Evolutionary conservation across 1,140 invertebrate species (phyloP), one percentile per base, ranked within the genome.

Genomic region (Brachionus plicatilis): DNA sequence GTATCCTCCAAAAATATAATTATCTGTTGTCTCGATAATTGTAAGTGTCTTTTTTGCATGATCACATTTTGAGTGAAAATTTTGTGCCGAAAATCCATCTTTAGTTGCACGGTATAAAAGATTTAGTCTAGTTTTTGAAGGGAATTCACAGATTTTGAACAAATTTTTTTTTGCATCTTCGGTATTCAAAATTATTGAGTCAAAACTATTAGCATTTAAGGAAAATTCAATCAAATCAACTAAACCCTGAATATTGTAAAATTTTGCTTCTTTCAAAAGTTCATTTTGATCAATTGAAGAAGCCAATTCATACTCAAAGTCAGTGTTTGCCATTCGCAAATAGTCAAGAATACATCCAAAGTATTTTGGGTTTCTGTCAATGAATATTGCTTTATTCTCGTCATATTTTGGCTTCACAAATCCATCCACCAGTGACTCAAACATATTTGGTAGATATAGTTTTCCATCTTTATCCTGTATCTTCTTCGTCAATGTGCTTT

Each of bases 11-110:
- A 72, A 72, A 72, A 72, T 72, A 20, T 41, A 72, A 41, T 43
- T 43, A 53, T 37, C 11, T 9, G 56, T 80, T 45, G 85, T 85
- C 56, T 85, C 85, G 17, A 84, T 37, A 9, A 85, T 85, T 47
- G 85, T 86, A 9, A 86, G 80, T 24, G 86, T 86, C 11, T 85
- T 84, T 5, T 85, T 78, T 11, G 84, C 45, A 60, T 85, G 84
- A 53, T 86, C 75, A 83, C 85, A 86, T 20, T 75, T 72, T 14
- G 56, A 65, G 41, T 86, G 86, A 72, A 86, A 86, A 14, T 41
- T 78, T 6, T 53, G 47, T n/a, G 83, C 72, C 24, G 33, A 20
- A 80, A 75, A 85, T 3, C 85, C 85, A 85, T 86, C 83, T 70
- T 50, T 68, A n/a, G 83, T 53, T 2, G 84, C 84, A 14, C 68